Conservation (phyloP, 2,797 vertebrate species). For the Dendrocincla tyrannina region DNA sequence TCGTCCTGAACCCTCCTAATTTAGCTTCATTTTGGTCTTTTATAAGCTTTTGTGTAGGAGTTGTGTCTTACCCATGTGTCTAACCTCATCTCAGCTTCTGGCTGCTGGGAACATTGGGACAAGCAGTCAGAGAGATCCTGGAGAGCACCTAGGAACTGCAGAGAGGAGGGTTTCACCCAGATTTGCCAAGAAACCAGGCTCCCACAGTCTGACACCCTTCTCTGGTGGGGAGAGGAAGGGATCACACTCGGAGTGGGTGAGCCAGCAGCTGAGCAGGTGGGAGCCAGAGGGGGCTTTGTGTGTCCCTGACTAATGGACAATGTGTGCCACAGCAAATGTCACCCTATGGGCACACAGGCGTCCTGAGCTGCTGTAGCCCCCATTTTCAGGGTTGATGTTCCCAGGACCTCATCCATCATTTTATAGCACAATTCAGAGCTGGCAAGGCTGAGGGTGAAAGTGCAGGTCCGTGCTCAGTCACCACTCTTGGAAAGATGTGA, state of each 20-base stretch:
- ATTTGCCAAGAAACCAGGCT: not conserved
- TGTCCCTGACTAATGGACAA: not conserved
- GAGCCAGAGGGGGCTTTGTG: not conserved
- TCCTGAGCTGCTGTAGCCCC: not conserved
- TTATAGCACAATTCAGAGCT: not conserved
- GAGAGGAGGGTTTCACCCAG: not conserved
- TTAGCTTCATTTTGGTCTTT: not conserved
- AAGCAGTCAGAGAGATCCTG: not conserved
- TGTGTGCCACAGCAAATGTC: not conserved
- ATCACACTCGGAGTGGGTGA: not conserved
- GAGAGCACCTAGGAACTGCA: not conserved
- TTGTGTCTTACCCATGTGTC: not conserved
- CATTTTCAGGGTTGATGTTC: not conserved
- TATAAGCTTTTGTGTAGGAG: not conserved
- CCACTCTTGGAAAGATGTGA: not conserved
- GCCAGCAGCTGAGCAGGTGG: not conserved
- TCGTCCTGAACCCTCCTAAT: not conserved
- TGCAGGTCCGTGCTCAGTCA: not conserved
- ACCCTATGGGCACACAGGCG: not conserved
- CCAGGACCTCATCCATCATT: not conserved
- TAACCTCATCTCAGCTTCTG: not conserved
- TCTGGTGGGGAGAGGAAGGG: not conserved
- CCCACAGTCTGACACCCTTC: not conserved
- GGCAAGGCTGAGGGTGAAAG: not conserved
- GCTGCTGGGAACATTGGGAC: not conserved